Evolutionary conservation across 2,113 vertebrate genomes (phyloP).

Genomic region (Archilochus colubris): DNA sequence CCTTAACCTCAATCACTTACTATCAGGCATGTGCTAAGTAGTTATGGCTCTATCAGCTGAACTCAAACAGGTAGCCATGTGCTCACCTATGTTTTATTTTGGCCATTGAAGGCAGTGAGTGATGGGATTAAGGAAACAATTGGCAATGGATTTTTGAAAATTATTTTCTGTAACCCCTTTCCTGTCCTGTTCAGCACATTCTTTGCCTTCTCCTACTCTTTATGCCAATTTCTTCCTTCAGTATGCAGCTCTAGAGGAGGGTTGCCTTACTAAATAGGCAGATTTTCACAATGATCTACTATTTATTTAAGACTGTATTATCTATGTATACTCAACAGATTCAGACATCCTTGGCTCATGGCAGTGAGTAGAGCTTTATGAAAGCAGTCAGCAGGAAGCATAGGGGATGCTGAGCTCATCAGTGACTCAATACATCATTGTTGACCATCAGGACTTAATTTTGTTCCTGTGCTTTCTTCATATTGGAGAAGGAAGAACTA

Average conservation of each 20-base stretch:
- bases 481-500: not conserved
- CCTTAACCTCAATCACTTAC: not conserved
- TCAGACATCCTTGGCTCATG: not conserved
- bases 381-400: not conserved
- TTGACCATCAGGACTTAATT: not conserved
- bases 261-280: not conserved
- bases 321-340: not conserved
- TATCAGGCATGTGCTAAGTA: not conserved
- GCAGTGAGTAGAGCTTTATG: not conserved
- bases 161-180: not conserved
- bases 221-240: not conserved
- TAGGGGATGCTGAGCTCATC: not conserved
- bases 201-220: not conserved
- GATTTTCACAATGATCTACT: not conserved
- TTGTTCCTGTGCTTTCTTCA: not conserved
- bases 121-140: not conserved
- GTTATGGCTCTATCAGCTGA: not conserved
- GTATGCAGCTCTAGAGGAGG: not conserved
- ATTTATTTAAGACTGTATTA: not conserved
- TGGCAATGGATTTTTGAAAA: not conserved
- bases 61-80: accelerated
- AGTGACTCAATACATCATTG: not conserved
- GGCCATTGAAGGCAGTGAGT: not conserved
- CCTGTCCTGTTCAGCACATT: not conserved
- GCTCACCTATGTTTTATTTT: not conserved